Evolutionary conservation across 2,888 invertebrate species (phyloP).

Genomic region (Aspidiotus rigidus): DNA sequence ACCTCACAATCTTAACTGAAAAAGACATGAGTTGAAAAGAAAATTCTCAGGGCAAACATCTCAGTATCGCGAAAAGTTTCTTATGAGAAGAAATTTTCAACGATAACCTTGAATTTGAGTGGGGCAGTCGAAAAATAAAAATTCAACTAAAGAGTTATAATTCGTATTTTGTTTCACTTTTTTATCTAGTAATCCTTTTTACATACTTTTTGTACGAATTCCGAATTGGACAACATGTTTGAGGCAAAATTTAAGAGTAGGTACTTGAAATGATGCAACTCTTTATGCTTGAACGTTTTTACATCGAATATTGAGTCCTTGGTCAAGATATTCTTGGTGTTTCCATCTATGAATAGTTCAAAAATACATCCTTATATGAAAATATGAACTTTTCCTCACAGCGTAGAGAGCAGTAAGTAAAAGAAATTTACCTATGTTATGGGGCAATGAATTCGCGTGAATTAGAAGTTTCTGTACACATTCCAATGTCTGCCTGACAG

Average conservation of each 20-base stretch:
- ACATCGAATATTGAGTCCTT: constrained; percentile 48
- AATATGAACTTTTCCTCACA: background rate
- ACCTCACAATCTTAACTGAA: no score
- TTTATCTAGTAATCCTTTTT: no score
- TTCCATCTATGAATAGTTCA: background rate
- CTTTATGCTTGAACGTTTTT: constrained; percentile 57
- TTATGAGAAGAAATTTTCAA: no score
- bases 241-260: constrained; percentile 64
- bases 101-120: no score
- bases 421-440: constrained; percentile 45
- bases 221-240: constrained; percentile 56
- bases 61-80: no score
- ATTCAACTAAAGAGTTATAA: no score
- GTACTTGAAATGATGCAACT: constrained; percentile 77
- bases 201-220: constrained; percentile 56
- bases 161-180: no score
- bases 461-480: constrained; percentile 47
- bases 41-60: no score
- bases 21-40: no score
- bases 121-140: no score
- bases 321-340: constrained; percentile 3
- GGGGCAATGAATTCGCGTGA: constrained; percentile 58
- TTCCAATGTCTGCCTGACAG: background rate
- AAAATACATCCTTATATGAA: background rate
- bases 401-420: background rate